phyloP scores from a whole-genome alignment of 2,888 invertebrate genomes.

The Steinernema carpocapsae region DNA sequence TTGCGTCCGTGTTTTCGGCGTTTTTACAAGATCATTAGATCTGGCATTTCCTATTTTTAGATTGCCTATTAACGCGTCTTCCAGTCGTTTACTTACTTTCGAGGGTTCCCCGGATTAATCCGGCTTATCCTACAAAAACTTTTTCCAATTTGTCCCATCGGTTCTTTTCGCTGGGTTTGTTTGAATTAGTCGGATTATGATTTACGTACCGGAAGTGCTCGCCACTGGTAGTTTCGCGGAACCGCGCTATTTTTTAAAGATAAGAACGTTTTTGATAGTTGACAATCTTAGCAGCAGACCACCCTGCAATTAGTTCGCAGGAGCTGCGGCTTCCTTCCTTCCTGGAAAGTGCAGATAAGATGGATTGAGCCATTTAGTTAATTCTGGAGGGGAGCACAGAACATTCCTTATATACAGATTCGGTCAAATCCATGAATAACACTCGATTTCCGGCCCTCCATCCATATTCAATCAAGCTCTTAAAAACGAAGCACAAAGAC shows the following conservation, averaged over 20 bases:
- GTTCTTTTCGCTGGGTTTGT: not conserved
- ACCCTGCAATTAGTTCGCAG: conserved; percentile 1
- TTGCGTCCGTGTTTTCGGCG: conserved; percentile 11
- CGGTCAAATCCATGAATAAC: not conserved
- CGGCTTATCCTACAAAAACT: too few relatives aligned
- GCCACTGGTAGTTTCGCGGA: too few relatives aligned
- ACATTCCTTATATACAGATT: not conserved
- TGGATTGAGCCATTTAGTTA: not conserved
- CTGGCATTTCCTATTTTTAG: not conserved
- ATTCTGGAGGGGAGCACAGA: not conserved
- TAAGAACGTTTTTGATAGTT: not conserved
- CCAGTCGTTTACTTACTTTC: too few relatives aligned
- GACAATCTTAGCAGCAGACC: not conserved
- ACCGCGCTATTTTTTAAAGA: not conserved
- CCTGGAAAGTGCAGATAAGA: conserved; percentile 28
- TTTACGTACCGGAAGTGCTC: not conserved
- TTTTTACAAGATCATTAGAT: conserved; percentile 9
- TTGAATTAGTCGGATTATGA: not conserved
- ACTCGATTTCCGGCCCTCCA: not conserved
- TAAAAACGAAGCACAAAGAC: not conserved
- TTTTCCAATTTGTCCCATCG: not conserved
- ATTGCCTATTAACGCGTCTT: not conserved
- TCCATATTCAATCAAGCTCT: not conserved
- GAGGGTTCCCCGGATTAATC: too few relatives aligned
- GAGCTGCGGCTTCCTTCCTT: not conserved